A percentile compares a stretch with the other conserved stretches of the same genome.
Evolutionary conservation across 2,888 invertebrate species (phyloP).

Genomic region (Chrysomela aeneicollis): DNA sequence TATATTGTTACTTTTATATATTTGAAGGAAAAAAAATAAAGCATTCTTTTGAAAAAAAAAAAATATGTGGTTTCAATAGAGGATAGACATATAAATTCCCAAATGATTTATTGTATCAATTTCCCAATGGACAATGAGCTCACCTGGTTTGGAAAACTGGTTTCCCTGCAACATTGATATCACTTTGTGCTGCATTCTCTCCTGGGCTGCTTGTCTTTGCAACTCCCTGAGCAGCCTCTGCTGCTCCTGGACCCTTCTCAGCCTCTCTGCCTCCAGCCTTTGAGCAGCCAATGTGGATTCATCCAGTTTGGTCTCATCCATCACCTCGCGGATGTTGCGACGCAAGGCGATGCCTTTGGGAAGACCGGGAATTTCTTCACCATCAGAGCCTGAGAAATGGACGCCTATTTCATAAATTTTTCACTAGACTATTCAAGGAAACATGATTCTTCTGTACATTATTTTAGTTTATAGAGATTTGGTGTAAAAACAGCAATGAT

Average conservation of each 20-base stretch:
- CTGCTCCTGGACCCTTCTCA: constrained; percentile 85
- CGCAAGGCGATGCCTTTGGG: constrained; percentile 70
- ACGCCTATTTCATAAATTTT: neutral
- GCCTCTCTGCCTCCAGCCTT: constrained; percentile 88
- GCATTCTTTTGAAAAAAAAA: no score
- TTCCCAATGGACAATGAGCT: no score
- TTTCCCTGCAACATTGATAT: constrained; percentile 78
- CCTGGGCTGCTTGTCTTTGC: constrained; percentile 80
- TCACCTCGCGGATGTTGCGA: constrained; percentile 90
- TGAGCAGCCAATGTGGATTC: constrained; percentile 92
- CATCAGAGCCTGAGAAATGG: constrained; percentile 43
- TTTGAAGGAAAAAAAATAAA: no score
- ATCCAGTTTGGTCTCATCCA: constrained; percentile 92
- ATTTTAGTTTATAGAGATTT: no score
- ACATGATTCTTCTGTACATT: no score
- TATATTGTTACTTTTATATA: no score
- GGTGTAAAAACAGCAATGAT: no score
- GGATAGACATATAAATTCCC: no score
- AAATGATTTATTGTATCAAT: no score
- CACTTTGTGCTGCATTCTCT: constrained; percentile 74
- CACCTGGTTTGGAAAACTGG: constrained; percentile 56
- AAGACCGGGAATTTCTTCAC: constrained; percentile 48
- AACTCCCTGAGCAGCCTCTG: constrained; percentile 84
- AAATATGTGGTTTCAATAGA: no score
- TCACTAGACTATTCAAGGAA: neutral